Base-by-base conservation (phyloP, 1,140 invertebrate genomes). In the Dreissena polymorpha region DNA sequence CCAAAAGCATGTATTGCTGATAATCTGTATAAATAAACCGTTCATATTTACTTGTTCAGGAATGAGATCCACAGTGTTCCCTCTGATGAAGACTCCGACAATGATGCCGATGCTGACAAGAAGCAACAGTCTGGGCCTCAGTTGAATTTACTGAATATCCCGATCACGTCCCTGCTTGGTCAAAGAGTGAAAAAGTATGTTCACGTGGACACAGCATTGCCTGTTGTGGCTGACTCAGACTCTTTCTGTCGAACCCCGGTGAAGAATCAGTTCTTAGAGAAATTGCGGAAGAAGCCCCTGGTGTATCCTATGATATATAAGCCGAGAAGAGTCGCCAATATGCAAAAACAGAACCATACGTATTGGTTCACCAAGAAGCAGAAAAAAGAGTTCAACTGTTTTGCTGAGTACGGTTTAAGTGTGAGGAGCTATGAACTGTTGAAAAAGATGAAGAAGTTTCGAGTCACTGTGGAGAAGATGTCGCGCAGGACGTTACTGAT, bases 171-270 rank as follows among this genome's bases (percentile, higher is more conserved):
- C 8, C 81, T 85, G 39, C 87, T 92, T 27, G 91, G 91, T 5
- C 87, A 90, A 29, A 83, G 88, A 50, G 86, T 92, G 39, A 85
- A 87, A 29, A 90, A 89, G 64, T 87, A 90, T 79, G 84, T 90
- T 23, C 87, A 88, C 57, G 69, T 86, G 18, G 90, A 91, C 23
- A 79, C 85, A 18, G 76, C 76, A 55, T 25, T 89, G 7, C 78
- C 85, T 29, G 82, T 90, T 25, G 73, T 92, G 23, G 73, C 84
- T 39, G 86, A 92, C 85, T 78, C 86, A 0, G 89, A 90, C 78
- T 81, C 83, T 18, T 91, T 90, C 64, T 92, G 91, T 84, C 83
- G 86, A 72, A 89, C 87, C 14, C 88, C 85, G 18, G 86, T 85
- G 53, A 90, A 89, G 85, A 91, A 88, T 78, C 82, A 80, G 64